Conservation (phyloP, 1,140 invertebrate species). For the Yoshiicerus persimilis region DNA sequence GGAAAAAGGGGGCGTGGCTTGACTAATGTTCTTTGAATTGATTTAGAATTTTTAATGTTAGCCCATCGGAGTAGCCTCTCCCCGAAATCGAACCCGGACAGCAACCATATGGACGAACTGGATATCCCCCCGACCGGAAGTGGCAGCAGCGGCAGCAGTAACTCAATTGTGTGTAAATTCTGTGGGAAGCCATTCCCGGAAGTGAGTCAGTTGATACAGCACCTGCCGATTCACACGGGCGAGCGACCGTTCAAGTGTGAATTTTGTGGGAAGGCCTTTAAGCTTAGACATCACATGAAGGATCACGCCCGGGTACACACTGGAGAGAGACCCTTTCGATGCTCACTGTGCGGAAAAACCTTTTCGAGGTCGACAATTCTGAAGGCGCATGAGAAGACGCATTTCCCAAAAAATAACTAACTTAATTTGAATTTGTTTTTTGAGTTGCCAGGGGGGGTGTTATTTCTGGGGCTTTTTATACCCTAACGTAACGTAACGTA, state of each 20-base stretch:
- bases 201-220: slow-evolving; percentile 78
- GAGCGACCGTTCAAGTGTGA: slow-evolving; percentile 64
- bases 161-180: slow-evolving; percentile 77
- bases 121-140: background rate
- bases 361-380: slow-evolving; percentile 85
- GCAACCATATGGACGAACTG: slow-evolving; percentile 10
- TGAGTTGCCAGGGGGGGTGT: slow-evolving; percentile 1
- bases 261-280: slow-evolving; percentile 58
- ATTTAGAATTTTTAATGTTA: background rate
- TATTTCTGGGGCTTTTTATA: background rate
- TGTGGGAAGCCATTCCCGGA: slow-evolving; percentile 87
- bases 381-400: slow-evolving; percentile 88
- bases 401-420: slow-evolving; percentile 70
- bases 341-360: slow-evolving; percentile 82
- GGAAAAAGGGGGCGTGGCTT: background rate
- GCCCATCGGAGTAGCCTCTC: slow-evolving; percentile 5
- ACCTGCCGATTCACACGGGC: slow-evolving; percentile 84
- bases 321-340: slow-evolving; percentile 71
- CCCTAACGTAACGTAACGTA: background rate
- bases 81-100: slow-evolving; percentile 2
- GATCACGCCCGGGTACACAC: slow-evolving; percentile 77
- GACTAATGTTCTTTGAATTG: background rate
- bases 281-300: slow-evolving; percentile 87
- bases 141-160: slow-evolving; percentile 3
- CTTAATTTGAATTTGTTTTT: background rate